Conservation (phyloP, 2,888 invertebrate genomes). For the Tinea pellionella region DNA sequence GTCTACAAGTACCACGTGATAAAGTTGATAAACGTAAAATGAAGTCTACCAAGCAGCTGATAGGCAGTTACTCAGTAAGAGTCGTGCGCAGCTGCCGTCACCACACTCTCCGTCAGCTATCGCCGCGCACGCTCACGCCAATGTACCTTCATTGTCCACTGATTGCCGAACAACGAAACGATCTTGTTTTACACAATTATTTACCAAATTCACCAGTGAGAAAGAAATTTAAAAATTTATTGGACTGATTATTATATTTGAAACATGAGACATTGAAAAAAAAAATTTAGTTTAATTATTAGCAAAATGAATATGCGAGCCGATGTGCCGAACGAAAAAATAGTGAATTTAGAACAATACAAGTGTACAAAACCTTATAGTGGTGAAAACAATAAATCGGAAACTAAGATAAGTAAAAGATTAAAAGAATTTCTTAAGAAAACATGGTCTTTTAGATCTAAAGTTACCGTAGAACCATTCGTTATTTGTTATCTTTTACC, state of each 20-base stretch:
- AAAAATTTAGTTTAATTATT: not conserved
- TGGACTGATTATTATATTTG: not conserved
- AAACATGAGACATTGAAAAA: constrained; percentile 9
- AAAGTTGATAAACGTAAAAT: constrained; percentile 57
- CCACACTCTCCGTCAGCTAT: constrained; percentile 24
- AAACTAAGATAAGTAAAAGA: constrained; percentile 43
- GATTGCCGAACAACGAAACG: not conserved
- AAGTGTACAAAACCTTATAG: constrained; percentile 43
- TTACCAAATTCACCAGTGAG: constrained; percentile 1
- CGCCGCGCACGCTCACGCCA: constrained; percentile 18
- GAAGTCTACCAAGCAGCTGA: constrained; percentile 52
- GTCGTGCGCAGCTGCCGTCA: constrained; percentile 40
- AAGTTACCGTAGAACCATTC: constrained; percentile 75
- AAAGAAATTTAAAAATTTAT: not conserved
- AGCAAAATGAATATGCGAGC: constrained; percentile 61
- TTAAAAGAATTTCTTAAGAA: constrained; percentile 49
- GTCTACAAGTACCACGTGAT: constrained; percentile 45
- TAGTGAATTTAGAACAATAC: constrained; percentile 48
- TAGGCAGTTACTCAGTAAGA: constrained; percentile 45
- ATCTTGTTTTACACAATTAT: not conserved
- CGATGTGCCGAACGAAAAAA: constrained; percentile 58
- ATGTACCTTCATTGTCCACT: not conserved
- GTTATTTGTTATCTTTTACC: constrained; percentile 75
- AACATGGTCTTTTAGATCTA: constrained; percentile 49
- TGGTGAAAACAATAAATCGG: constrained; percentile 38